phyloP scores from a whole-genome alignment of 2,797 vertebrate genomes.

The Dendrocincla fuliginosa region DNA sequence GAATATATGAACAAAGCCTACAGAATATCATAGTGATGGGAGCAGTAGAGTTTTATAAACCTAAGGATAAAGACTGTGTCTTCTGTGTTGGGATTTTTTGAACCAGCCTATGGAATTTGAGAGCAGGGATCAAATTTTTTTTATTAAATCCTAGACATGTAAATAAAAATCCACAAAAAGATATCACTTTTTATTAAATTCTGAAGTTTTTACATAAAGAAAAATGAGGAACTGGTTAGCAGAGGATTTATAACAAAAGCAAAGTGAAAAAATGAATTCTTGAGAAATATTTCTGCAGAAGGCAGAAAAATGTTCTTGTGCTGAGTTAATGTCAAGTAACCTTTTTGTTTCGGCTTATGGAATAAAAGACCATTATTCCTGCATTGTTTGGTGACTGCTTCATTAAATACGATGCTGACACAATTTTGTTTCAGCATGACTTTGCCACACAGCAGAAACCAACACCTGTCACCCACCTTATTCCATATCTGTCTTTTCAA shows the following conservation, averaged over 20 bases:
- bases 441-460: background rate
- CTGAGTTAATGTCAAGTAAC: background rate
- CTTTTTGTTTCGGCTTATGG: background rate
- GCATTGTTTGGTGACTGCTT: background rate
- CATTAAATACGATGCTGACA: background rate
- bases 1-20: background rate
- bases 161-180: background rate
- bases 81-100: background rate
- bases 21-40: background rate
- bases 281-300: background rate
- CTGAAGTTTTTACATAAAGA: background rate
- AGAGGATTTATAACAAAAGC: background rate
- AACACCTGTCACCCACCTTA: background rate
- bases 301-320: background rate
- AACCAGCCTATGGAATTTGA: background rate
- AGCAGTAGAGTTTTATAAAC: background rate
- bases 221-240: background rate
- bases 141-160: background rate
- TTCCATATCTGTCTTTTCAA: background rate
- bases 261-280: background rate
- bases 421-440: background rate
- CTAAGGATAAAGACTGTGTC: background rate
- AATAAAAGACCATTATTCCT: background rate
- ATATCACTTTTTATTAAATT: background rate
- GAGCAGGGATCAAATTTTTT: background rate